These are phyloP conservation scores for Lutraria rhynchaena DNA, from an alignment of 1,140 invertebrate genomes.

Conservation along the genomic window DNA sequence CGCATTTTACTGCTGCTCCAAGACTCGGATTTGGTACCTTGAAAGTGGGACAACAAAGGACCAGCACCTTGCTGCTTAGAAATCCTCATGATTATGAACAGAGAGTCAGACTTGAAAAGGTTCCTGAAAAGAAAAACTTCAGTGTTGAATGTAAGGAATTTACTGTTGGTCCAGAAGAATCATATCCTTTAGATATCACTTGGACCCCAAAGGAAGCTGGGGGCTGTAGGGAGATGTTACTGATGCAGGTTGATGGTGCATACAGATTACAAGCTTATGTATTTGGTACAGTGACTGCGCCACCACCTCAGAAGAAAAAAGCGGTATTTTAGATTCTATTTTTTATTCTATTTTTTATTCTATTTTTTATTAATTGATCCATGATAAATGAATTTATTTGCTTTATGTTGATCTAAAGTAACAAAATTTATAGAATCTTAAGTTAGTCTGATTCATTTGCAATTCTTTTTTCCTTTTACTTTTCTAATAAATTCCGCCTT, in stretches of 20 bases:
- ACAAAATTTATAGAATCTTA: no score
- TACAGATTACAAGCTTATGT: constrained; percentile 74
- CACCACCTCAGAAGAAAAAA: constrained; percentile 63
- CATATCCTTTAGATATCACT: constrained; percentile 64
- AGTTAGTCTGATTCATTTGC: no score
- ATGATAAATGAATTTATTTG: no score
- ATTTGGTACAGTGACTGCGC: constrained; percentile 69
- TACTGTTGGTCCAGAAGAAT: constrained; percentile 65
- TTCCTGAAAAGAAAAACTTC: constrained; percentile 76
- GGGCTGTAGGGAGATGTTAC: constrained; percentile 71
- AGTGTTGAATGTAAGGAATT: constrained; percentile 62
- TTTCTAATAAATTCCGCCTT: no score
- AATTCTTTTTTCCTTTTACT: no score
- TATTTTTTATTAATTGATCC: no score
- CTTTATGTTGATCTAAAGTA: no score
- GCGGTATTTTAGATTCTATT: no score
- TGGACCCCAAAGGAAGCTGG: constrained; percentile 72
- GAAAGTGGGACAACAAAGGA: constrained; percentile 63
- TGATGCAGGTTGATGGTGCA: constrained; percentile 70
- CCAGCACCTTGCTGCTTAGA: constrained; percentile 66
- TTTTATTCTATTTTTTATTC: no score
- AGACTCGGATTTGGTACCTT: constrained; percentile 74
- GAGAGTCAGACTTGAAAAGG: constrained; percentile 73
- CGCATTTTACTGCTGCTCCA: constrained; percentile 75
- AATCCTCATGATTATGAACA: constrained; percentile 79